Percentiles rank a stretch among this genome's conserved stretches.
These are phyloP conservation scores for Siniperca scherzeri DNA, from an alignment of 2,797 vertebrate species.

Conservation along the genomic window DNA sequence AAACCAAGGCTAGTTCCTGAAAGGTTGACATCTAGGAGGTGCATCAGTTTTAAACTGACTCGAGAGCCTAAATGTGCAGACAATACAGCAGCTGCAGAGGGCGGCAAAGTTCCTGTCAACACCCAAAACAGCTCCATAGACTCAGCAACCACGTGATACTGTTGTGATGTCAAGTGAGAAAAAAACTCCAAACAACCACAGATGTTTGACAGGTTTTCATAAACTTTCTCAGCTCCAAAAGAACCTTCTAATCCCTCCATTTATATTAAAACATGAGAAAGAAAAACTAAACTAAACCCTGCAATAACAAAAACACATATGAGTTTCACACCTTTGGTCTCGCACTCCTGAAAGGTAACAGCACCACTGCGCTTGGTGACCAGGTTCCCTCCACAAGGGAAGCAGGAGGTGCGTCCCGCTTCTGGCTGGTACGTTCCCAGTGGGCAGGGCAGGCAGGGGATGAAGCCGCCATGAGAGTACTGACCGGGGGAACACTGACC, in stretches of 20 bases:
- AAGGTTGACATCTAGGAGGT: background rate
- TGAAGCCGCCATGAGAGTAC: slow-evolving; percentile 92
- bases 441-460: slow-evolving; percentile 91
- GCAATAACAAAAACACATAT: background rate
- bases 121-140: background rate
- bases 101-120: slow-evolving; percentile 64
- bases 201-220: slow-evolving; percentile 36
- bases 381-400: slow-evolving; percentile 91
- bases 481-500: slow-evolving; percentile 94
- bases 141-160: background rate
- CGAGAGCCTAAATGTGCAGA: slow-evolving; percentile 5
- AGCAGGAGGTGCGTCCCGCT: slow-evolving; percentile 92
- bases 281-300: background rate
- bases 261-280: slow-evolving; percentile 12
- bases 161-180: slow-evolving; percentile 8
- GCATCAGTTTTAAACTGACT: background rate
- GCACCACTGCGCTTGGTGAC: slow-evolving; percentile 88
- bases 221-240: slow-evolving; percentile 2
- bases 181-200: slow-evolving; percentile 21
- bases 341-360: slow-evolving; percentile 94
- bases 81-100: slow-evolving; percentile 62
- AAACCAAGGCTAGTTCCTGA: background rate
- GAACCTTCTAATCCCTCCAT: background rate
- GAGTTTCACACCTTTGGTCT: slow-evolving; percentile 92
- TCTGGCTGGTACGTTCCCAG: slow-evolving; percentile 94